Conservation (phyloP, 2,888 invertebrate species). For the Rhagophthalmus giganteus region DNA sequence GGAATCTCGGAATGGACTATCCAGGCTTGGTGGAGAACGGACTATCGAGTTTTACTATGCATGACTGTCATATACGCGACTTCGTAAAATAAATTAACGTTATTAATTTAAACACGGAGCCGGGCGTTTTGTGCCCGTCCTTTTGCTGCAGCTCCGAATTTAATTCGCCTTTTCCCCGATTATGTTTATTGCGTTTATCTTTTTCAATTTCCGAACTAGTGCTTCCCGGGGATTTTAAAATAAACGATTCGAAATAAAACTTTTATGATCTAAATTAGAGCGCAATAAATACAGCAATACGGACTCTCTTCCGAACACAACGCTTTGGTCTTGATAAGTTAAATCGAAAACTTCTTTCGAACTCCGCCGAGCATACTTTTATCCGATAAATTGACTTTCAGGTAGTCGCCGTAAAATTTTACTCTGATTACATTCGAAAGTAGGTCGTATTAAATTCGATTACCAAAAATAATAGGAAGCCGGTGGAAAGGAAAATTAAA, state of each 20-base stretch:
- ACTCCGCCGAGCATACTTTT: conserved; percentile 11
- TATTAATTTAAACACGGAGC: conserved; percentile 23
- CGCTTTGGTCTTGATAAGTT: conserved; percentile 8
- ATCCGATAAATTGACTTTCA: conserved; percentile 21
- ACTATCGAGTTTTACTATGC: conserved; percentile 29
- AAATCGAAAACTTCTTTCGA: conserved; percentile 14
- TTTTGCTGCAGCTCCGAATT: too few relatives aligned
- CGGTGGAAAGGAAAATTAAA: not conserved
- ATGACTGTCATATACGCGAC: conserved; percentile 24
- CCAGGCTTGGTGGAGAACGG: conserved; percentile 18
- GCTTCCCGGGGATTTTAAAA: not conserved
- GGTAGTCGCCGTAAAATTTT: conserved; percentile 17
- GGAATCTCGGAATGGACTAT: conserved; percentile 38
- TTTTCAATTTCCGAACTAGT: not conserved
- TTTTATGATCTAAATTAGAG: conserved; percentile 14
- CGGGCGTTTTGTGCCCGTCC: too few relatives aligned
- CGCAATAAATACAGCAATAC: conserved; percentile 4
- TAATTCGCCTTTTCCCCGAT: too few relatives aligned
- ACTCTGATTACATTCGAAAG: conserved; percentile 17
- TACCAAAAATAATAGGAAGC: conserved; percentile 10
- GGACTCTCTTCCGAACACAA: not conserved
- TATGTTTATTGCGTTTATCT: too few relatives aligned
- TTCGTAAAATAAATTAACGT: conserved; percentile 26
- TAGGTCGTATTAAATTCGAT: conserved; percentile 16
- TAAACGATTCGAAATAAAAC: conserved; percentile 5